Base-by-base conservation (phyloP, 2,888 invertebrate genomes). In the Acanthosoma haemorrhoidale region DNA sequence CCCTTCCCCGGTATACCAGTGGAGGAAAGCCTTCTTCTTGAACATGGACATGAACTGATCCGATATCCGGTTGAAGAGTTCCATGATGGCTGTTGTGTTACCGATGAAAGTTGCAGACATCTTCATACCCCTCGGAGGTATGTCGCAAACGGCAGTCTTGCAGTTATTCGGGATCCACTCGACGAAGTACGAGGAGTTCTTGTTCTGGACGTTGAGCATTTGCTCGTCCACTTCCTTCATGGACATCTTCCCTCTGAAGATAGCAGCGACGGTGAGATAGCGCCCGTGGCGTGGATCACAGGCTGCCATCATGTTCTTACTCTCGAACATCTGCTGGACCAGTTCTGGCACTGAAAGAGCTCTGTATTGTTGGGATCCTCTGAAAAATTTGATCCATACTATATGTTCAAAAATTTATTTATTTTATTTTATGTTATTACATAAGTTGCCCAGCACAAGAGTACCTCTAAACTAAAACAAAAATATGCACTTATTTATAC, bases 261-360 rank as follows among this genome's bases (percentile, higher is more conserved):
- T 82, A 57, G 84, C 84, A 18, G 85, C 85, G 15, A 84, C 85
- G 34, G 85, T 85, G 36, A 85, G 79, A 76, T 85, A 85, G 15
- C 84, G 80, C 67, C 84, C 84, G 75, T 84, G 83, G 67, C 84
- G 77, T 8, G 84, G 84, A 75, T 84, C 84, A 75, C 84, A 84
- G 38, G 84, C 84, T 16, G 83, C 83, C 84, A 84, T 84, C 84
- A 84, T 84, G 78, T 84, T 84, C 78, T 83, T 84, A 73, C 83
- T 81, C 76, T 84, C 84, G 77, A 85, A 85, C 78, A 78, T 78
- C 71, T 78, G 78, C 66, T 77, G 77, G n/a, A 84, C 84, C 51
- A 84, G 79, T 75, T 84, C 84, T 16, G 84, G 82, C 5, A 84
- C 84, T 57, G 82, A 81, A 36, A 82, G 73, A 77, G 84, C 77